phyloP scores from a whole-genome alignment of 2,113 vertebrate species.

The Atrichornis clamosus region DNA sequence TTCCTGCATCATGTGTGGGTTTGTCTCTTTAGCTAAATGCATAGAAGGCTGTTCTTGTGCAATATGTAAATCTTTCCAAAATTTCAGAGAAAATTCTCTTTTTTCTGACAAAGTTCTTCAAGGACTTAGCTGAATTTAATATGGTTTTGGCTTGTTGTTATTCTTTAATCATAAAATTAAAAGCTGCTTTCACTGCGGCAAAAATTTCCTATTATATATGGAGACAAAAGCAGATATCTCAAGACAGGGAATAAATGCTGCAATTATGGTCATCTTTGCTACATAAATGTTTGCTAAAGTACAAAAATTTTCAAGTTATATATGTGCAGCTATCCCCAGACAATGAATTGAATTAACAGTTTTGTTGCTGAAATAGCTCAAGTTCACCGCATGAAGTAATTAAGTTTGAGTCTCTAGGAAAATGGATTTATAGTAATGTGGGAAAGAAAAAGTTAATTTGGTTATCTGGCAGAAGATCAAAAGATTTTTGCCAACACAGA shows the following conservation, averaged over 20 bases:
- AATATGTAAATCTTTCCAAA: neutral
- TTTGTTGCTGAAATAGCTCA: neutral
- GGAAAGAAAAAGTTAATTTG: constrained; percentile 20
- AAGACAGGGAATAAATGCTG: neutral
- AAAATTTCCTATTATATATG: neutral
- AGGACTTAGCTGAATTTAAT: neutral
- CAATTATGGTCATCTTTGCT: neutral
- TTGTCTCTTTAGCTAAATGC: neutral
- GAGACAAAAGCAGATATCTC: neutral
- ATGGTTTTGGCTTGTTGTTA: neutral
- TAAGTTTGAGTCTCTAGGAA: neutral
- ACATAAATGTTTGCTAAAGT: neutral
- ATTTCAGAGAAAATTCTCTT: neutral
- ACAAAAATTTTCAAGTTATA: neutral
- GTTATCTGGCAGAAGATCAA: neutral
- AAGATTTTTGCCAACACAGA: neutral
- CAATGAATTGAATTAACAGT: neutral
- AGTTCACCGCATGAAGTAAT: neutral
- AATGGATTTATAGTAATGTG: constrained; percentile 5
- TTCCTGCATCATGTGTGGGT: neutral
- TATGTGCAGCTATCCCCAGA: neutral
- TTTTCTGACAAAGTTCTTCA: neutral
- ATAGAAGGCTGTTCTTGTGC: neutral
- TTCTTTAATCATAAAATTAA: neutral
- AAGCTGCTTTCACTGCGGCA: neutral